These are phyloP conservation scores for Prunella strophiata DNA, from an alignment of 2,797 vertebrate species.

Conservation along the genomic window DNA sequence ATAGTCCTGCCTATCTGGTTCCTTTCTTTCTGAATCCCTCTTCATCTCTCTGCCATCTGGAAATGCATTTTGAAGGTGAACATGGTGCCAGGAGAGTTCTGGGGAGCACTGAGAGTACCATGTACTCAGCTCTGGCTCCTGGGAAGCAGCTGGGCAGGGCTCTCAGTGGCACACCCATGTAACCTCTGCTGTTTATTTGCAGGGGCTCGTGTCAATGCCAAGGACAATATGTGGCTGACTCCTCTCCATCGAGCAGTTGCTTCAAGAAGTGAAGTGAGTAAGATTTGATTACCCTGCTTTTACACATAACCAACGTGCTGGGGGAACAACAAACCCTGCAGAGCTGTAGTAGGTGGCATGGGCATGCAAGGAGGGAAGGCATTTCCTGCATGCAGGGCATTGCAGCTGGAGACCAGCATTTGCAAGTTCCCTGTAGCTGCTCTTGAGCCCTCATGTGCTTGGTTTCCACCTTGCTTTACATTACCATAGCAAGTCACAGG, in stretches of 20 bases:
- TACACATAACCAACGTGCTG: rapidly evolving
- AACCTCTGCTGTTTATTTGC: conserved; percentile 65
- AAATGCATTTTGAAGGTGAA: neutral
- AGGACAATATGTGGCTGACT: conserved; percentile 99
- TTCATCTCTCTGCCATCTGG: neutral
- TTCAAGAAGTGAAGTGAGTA: conserved; percentile 92
- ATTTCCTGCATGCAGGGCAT: neutral
- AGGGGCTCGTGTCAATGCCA: conserved; percentile 97
- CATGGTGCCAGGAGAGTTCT: neutral
- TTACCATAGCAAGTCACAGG: neutral
- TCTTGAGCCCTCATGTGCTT: neutral
- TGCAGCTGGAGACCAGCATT: neutral
- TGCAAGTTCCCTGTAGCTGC: neutral
- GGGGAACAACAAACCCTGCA: neutral
- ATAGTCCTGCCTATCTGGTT: rapidly evolving
- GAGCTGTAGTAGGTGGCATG: rapidly evolving
- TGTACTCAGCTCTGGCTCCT: neutral
- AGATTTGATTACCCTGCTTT: neutral
- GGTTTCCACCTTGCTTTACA: neutral
- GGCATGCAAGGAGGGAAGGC: neutral
- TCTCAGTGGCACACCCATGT: neutral
- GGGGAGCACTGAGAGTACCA: neutral
- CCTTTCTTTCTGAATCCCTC: rapidly evolving
- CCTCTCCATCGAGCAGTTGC: conserved; percentile 95
- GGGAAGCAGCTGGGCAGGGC: neutral